A percentile compares a stretch with the other conserved stretches of the same genome.
Evolutionary conservation across 2,888 invertebrate genomes (phyloP).

Genomic region (Oscheius sp.): DNA sequence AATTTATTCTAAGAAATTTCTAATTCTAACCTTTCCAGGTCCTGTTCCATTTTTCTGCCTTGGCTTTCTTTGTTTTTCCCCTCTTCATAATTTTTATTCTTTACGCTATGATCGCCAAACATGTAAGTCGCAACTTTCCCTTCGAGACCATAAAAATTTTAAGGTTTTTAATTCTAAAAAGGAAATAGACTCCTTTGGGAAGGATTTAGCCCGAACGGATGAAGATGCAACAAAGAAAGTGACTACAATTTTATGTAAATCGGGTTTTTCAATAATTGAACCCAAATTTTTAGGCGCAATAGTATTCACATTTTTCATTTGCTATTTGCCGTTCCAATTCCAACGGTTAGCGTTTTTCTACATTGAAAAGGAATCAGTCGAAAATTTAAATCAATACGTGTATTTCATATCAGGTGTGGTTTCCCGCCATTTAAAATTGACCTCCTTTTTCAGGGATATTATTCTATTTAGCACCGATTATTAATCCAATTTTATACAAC

Average conservation of each 20-base stretch:
- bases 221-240: conserved; percentile 39
- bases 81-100: conserved; percentile 55
- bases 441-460: conserved; percentile 53
- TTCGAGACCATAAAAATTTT: neutral
- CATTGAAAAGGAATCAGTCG: conserved; percentile 41
- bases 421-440: no score
- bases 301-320: conserved; percentile 62
- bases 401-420: conserved; percentile 61
- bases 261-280: neutral
- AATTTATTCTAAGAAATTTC: neutral
- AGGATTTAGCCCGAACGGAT: conserved; percentile 21
- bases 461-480: conserved; percentile 59
- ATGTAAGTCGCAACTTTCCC: conserved; percentile 35
- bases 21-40: conserved; percentile 39
- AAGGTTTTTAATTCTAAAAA: conserved; percentile 14
- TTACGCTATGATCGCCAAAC: conserved; percentile 52
- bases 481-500: conserved; percentile 65
- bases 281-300: conserved; percentile 52
- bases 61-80: conserved; percentile 59
- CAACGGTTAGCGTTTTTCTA: conserved; percentile 64
- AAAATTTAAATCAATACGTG: conserved; percentile 55
- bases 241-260: conserved; percentile 44
- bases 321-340: conserved; percentile 63
- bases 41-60: conserved; percentile 61
- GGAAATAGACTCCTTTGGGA: conserved; percentile 27